Percentiles rank a stretch among this genome's conserved stretches.
Conservation (phyloP, 2,113 vertebrate species). For the Oreocharis arfaki region DNA sequence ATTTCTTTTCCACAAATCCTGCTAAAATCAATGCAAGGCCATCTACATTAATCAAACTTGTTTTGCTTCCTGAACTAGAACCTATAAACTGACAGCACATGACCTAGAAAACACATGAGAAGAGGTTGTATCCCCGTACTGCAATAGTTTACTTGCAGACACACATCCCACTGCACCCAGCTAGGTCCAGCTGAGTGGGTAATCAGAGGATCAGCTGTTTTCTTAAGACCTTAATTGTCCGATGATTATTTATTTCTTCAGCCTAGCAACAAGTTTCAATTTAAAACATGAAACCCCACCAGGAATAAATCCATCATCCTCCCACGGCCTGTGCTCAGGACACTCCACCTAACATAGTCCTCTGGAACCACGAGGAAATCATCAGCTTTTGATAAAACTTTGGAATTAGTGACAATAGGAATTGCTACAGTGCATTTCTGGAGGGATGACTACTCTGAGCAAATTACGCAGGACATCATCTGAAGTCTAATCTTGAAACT, state of each 20-base stretch:
- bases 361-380: background rate
- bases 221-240: background rate
- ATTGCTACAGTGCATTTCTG: background rate
- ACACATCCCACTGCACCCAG: background rate
- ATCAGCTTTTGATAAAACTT: background rate
- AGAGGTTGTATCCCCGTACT: background rate
- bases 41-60: background rate
- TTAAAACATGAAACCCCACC: background rate
- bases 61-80: background rate
- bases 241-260: constrained; percentile 24
- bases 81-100: background rate
- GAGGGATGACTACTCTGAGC: background rate
- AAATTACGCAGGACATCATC: background rate
- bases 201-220: background rate
- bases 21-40: background rate
- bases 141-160: background rate
- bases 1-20: background rate
- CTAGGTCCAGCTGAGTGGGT: background rate
- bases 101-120: background rate
- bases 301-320: constrained; percentile 1
- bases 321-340: background rate
- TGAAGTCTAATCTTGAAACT: background rate
- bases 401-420: background rate
- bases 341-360: background rate
- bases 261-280: constrained; percentile 1